Conservation (phyloP, 53 echinoderm and acorn worm genomes). For the Holothuria leucospilota region DNA sequence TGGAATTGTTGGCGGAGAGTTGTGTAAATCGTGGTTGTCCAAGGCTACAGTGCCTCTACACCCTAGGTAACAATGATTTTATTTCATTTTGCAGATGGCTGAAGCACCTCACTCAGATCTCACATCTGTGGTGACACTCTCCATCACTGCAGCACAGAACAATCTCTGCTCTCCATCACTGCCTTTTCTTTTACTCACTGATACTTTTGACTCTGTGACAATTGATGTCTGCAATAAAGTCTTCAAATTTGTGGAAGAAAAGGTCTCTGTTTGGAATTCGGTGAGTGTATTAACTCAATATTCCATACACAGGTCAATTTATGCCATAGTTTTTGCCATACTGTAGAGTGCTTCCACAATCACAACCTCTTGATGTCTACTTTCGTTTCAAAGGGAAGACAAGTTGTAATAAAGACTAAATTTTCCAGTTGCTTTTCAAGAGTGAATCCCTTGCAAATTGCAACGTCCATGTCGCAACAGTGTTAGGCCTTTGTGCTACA, state of each 20-base stretch:
- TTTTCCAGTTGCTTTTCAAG: too few relatives aligned
- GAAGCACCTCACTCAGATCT: conserved; percentile 66
- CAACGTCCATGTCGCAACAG: too few relatives aligned
- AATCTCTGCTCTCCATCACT: conserved; percentile 84
- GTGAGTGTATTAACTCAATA: conserved; percentile 42
- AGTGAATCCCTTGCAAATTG: too few relatives aligned
- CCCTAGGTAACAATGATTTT: background rate
- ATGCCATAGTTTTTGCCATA: too few relatives aligned
- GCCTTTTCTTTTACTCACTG: conserved; percentile 85
- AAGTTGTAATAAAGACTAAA: too few relatives aligned
- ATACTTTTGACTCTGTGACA: conserved; percentile 92
- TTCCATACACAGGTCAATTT: too few relatives aligned
- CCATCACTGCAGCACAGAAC: conserved; percentile 82
- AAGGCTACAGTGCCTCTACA: background rate
- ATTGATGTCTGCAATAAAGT: conserved; percentile 86
- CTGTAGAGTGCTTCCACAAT: too few relatives aligned
- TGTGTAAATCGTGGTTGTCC: too few relatives aligned
- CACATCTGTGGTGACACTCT: conserved; percentile 76
- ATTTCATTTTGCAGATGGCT: conserved; percentile 50
- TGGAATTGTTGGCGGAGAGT: too few relatives aligned
- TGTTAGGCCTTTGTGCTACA: too few relatives aligned
- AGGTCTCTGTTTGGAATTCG: conserved; percentile 84
- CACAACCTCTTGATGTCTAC: too few relatives aligned
- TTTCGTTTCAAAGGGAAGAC: too few relatives aligned
- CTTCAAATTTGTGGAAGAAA: conserved; percentile 92